These are phyloP conservation scores for Tinea semifulvella DNA, from an alignment of 2,888 invertebrate species.

Conservation along the genomic window DNA sequence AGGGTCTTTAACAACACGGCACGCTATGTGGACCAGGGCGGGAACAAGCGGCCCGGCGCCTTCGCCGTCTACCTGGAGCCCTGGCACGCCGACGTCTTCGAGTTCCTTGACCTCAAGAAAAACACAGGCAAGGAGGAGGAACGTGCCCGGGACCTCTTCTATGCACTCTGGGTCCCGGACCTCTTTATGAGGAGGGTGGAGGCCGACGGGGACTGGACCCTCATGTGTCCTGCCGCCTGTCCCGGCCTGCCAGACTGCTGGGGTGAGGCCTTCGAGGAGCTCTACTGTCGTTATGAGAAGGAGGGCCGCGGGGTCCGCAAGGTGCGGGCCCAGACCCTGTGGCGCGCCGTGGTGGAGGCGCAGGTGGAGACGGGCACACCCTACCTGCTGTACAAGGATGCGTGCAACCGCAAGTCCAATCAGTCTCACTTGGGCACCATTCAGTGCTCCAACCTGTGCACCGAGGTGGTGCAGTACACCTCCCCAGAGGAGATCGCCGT, in stretches of 20 bases:
- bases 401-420: slow-evolving; percentile 96
- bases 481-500: slow-evolving; percentile 94
- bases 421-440: slow-evolving; percentile 99
- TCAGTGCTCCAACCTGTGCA: slow-evolving; percentile 97
- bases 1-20: slow-evolving; percentile 96
- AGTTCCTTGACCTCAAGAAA: slow-evolving; percentile 93
- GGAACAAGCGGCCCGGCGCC: slow-evolving; percentile 96
- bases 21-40: slow-evolving; percentile 97
- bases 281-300: slow-evolving; percentile 89
- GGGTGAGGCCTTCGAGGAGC: slow-evolving; percentile 92
- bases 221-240: slow-evolving; percentile 96
- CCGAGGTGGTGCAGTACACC: slow-evolving; percentile 97
- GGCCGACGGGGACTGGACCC: slow-evolving; percentile 84
- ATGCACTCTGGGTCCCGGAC: slow-evolving; percentile 98
- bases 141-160: slow-evolving; percentile 94
- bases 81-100: slow-evolving; percentile 98
- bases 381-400: slow-evolving; percentile 96
- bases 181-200: slow-evolving; percentile 97
- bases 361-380: slow-evolving; percentile 99
- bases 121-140: slow-evolving; percentile 96
- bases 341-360: slow-evolving; percentile 93
- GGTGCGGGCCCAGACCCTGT: slow-evolving; percentile 85
- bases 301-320: slow-evolving; percentile 75
- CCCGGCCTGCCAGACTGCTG: slow-evolving; percentile 92
- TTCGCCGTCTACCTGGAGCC: slow-evolving; percentile 98